Conservation (phyloP, 2,797 vertebrate species). For the Melanotaenia nigrans region DNA sequence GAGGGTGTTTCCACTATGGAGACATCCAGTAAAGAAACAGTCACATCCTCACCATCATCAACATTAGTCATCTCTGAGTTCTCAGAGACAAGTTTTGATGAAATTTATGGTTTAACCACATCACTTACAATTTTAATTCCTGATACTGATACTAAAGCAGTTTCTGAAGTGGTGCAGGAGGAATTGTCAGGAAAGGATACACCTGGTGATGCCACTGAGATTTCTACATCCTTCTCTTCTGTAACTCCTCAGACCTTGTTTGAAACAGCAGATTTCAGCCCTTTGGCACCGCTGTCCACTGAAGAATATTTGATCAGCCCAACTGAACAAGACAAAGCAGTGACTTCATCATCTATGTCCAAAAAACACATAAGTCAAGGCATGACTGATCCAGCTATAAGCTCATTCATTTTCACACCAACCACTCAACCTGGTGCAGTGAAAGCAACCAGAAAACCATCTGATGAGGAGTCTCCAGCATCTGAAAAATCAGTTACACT, state of each 20-base stretch:
- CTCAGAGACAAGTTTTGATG: slow-evolving; percentile 29
- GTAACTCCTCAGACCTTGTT: slow-evolving; percentile 31
- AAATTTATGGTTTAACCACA: slow-evolving; percentile 29
- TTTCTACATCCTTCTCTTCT: slow-evolving; percentile 28
- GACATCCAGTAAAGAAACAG: slow-evolving; percentile 27
- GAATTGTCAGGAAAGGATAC: neutral
- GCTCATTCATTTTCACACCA: slow-evolving; percentile 18
- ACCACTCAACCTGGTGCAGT: slow-evolving; percentile 3
- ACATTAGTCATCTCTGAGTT: slow-evolving; percentile 1
- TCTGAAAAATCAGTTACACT: slow-evolving; percentile 17
- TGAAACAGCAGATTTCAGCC: slow-evolving; percentile 32
- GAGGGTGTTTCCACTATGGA: slow-evolving; percentile 27
- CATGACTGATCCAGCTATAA: slow-evolving; percentile 13
- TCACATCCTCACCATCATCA: slow-evolving; percentile 17
- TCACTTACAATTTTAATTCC: slow-evolving; percentile 2
- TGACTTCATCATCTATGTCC: neutral
- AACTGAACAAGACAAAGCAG: slow-evolving; percentile 19
- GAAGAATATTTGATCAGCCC: slow-evolving; percentile 45
- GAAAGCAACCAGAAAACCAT: slow-evolving; percentile 29
- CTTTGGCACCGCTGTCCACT: slow-evolving; percentile 28
- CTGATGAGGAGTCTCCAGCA: slow-evolving; percentile 34
- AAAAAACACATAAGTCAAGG: slow-evolving; percentile 4
- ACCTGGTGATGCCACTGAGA: slow-evolving; percentile 19
- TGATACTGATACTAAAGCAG: slow-evolving; percentile 21
- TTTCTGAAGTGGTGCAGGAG: neutral